Evolutionary conservation across 2,888 invertebrate genomes (phyloP).

Genomic region (Caenorhabditis afra): DNA sequence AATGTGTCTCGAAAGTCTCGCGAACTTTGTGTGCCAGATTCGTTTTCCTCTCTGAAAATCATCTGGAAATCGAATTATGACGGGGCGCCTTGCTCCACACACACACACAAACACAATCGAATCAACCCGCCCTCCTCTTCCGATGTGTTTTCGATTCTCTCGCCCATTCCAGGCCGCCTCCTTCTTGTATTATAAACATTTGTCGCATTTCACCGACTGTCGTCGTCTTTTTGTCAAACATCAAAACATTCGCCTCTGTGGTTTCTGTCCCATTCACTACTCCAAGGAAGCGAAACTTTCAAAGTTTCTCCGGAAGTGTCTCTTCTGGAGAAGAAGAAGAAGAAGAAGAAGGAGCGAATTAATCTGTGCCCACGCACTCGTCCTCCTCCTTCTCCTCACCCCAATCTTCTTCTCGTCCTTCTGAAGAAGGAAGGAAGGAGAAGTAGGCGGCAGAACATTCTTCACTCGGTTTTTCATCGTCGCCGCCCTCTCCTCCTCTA

Average conservation of each 20-base stretch:
- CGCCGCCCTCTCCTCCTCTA: conserved; percentile 30
- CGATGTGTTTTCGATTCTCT: conserved; percentile 37
- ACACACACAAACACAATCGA: conserved; percentile 21
- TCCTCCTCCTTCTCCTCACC: conserved; percentile 7
- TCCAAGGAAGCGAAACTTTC: not conserved
- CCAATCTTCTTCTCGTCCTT: conserved; percentile 23
- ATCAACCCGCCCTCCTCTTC: conserved; percentile 15
- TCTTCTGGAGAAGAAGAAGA: conserved; percentile 10
- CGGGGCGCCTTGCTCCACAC: conserved; percentile 7
- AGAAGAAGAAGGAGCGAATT: conserved; percentile 18
- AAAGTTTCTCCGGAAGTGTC: too few relatives aligned
- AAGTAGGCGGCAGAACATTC: conserved; percentile 23
- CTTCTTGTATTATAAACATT: conserved; percentile 43
- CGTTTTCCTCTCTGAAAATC: not conserved
- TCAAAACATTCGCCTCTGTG: conserved; percentile 30
- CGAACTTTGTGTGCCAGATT: not conserved
- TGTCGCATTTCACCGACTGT: conserved; percentile 28
- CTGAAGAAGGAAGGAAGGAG: conserved; percentile 5
- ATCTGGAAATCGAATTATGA: conserved; percentile 31
- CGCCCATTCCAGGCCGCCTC: conserved; percentile 41
- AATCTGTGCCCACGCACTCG: conserved; percentile 50
- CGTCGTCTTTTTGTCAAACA: conserved; percentile 34
- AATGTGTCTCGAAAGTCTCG: not conserved
- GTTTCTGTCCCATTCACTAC: conserved; percentile 33
- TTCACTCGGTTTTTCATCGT: conserved; percentile 42